These are phyloP conservation scores for Ptilorrhoa leucosticta DNA, from an alignment of 2,113 vertebrate species.

Conservation along the genomic window DNA sequence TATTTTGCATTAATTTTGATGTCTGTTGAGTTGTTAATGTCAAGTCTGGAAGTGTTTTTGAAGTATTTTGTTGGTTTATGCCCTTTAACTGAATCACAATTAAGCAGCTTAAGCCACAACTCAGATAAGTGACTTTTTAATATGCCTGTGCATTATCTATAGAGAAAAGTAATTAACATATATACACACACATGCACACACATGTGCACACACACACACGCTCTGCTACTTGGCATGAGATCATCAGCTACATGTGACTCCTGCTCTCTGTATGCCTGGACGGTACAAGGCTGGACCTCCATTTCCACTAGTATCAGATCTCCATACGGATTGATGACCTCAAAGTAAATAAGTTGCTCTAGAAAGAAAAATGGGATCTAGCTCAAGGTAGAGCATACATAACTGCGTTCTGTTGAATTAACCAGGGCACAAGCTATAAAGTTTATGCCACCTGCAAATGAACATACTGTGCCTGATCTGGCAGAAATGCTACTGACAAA, in stretches of 20 bases:
- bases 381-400: not conserved
- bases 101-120: not conserved
- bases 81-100: not conserved
- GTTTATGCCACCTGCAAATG: not conserved
- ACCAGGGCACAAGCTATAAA: not conserved
- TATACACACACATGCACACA: not conserved
- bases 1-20: not conserved
- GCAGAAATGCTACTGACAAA: not conserved
- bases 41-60: slow-evolving; percentile 3
- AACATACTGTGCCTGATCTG: not conserved
- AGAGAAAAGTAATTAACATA: not conserved
- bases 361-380: not conserved
- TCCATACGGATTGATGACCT: not conserved
- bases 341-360: not conserved
- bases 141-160: not conserved
- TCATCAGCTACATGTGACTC: not conserved
- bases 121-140: not conserved
- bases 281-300: not conserved
- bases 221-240: not conserved
- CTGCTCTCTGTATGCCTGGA: not conserved
- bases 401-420: not conserved
- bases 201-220: not conserved
- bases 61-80: not conserved
- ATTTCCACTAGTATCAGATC: not conserved
- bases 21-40: not conserved